Conservation (phyloP, 1,140 invertebrate species). For the Vanessa tameamea region DNA sequence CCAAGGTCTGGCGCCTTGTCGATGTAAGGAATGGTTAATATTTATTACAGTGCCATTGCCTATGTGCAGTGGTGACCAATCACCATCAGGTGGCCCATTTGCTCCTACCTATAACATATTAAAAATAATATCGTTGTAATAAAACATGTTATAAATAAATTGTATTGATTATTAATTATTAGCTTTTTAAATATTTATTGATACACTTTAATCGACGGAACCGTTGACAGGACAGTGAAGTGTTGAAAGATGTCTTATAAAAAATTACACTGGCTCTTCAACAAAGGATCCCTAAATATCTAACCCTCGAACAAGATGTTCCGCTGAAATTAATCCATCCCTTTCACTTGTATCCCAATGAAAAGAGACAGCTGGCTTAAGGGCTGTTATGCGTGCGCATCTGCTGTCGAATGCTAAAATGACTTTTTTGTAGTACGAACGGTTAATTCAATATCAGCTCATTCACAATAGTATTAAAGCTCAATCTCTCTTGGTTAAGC, state of each 20-base stretch:
- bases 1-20: no score
- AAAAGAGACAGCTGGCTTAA: slow-evolving; percentile 22
- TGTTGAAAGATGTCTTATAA: background rate
- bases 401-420: slow-evolving; percentile 27
- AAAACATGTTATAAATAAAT: no score
- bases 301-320: slow-evolving; percentile 22
- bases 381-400: slow-evolving; percentile 42
- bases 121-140: no score
- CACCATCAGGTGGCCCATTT: no score
- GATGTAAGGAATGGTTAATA: no score
- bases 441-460: background rate
- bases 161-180: no score
- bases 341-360: slow-evolving; percentile 4
- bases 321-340: slow-evolving; percentile 1
- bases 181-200: no score
- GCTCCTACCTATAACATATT: no score
- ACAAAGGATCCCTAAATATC: slow-evolving; percentile 27
- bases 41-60: no score
- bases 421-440: slow-evolving; percentile 8
- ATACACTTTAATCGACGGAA: no score
- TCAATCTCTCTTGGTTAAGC: background rate
- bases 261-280: background rate
- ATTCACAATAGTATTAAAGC: background rate
- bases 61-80: no score
- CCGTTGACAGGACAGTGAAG: no score